Evolutionary conservation across 2,797 vertebrate genomes (phyloP), one percentile per base, ranked within the genome.

Genomic region (Neostethus bicornis): DNA sequence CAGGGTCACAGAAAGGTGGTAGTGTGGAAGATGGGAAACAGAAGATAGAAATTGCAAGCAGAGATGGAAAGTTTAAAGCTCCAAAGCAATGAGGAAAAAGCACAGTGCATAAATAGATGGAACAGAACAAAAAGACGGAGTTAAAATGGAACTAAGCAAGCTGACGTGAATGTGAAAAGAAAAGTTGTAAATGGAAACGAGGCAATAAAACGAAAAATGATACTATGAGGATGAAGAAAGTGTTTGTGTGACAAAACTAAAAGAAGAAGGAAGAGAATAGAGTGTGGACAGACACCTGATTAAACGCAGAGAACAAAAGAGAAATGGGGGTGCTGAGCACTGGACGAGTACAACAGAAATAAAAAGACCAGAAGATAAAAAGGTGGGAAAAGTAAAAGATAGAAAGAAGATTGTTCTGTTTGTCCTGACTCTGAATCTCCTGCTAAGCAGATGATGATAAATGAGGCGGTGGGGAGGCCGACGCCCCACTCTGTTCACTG

Each of bases 381-480:
- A 74, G 52, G 39, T 60, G 56, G 56, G 19, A 61, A 50, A 34
- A 61, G 50, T 62, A 77, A 68, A 59, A 72, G 71, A 84, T 65
- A 59, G 73, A 66, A 47, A 66, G 59, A 29, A 79, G 80, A 56
- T 79, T 66, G 77, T 75, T 85, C 77, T 88, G 89, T 91, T 91
- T 88, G 81, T 86, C 80, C 85, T 85, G 84, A 85, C 84, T 85
- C 80, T 31, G 70, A 82, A 73, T 79, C 41, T 77, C 80, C 84
- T 70, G 72, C 85, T 89, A 88, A 90, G 77, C 76, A 89, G 90
- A 92, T 91, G 88, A 93, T 90, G 89, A 93, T 92, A 87, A 91
- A 93, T 90, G 88, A 89, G 87, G 66, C 64, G 34, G 75, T 49
- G 73, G 79, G 76, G 54, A 79, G 81, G 79, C 78, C 42, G 62